phyloP scores from a whole-genome alignment of 2,888 invertebrate genomes.

The Caprella mutica region DNA sequence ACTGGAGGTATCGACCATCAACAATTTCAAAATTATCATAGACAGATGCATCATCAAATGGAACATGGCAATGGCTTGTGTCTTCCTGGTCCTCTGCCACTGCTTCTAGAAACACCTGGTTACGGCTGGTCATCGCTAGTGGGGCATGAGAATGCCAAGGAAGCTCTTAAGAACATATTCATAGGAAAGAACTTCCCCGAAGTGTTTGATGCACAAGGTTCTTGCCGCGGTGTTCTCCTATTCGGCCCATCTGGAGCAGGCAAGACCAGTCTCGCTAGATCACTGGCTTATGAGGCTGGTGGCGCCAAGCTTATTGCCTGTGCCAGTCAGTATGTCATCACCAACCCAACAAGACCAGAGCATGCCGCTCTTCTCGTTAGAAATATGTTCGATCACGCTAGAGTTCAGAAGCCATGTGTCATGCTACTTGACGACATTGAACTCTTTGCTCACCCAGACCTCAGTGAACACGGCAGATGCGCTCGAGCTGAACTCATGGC shows the following conservation, averaged over 20 bases:
- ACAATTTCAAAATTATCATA: no score
- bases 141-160: slow-evolving; percentile 31
- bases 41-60: background rate
- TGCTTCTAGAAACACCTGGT: slow-evolving; percentile 28
- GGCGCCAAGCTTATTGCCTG: slow-evolving; percentile 28
- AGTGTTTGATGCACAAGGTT: slow-evolving; percentile 30
- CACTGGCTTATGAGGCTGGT: slow-evolving; percentile 28
- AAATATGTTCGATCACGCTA: slow-evolving; percentile 30
- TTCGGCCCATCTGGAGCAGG: slow-evolving; percentile 32
- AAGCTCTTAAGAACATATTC: slow-evolving; percentile 29
- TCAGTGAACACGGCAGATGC: slow-evolving; percentile 20
- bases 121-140: slow-evolving; percentile 32
- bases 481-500: slow-evolving; percentile 30
- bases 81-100: slow-evolving; percentile 13
- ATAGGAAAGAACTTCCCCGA: slow-evolving; percentile 26
- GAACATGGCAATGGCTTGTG: slow-evolving; percentile 13
- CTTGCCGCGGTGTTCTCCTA: slow-evolving; percentile 28
- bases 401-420: slow-evolving; percentile 27
- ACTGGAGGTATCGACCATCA: slow-evolving; percentile 26
- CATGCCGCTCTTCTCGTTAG: slow-evolving; percentile 26
- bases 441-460: slow-evolving; percentile 18
- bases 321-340: slow-evolving; percentile 18
- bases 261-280: slow-evolving; percentile 31
- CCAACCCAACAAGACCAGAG: slow-evolving; percentile 13
- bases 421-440: slow-evolving; percentile 32